Evolutionary conservation across 2,797 vertebrate genomes (phyloP).

Genomic region (Xenopus petersii): DNA sequence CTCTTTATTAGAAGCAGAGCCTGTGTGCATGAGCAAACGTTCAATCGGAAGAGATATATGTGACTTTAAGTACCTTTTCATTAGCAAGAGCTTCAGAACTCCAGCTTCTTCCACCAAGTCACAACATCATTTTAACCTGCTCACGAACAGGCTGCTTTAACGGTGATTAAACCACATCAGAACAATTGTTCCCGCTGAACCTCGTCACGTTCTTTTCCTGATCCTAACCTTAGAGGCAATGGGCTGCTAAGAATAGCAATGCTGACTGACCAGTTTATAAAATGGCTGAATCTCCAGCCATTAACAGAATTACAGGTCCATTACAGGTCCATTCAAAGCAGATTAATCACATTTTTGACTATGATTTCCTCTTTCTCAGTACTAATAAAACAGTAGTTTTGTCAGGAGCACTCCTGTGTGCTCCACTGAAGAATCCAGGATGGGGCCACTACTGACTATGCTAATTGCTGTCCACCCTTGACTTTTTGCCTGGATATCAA

Average conservation of each 20-base stretch:
- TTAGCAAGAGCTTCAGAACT: neutral
- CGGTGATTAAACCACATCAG: neutral
- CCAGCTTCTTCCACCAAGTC: neutral
- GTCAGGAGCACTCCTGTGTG: no score
- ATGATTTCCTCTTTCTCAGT: no score
- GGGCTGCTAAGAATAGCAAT: neutral
- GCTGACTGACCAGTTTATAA: no score
- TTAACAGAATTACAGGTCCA: no score
- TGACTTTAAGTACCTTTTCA: constrained; percentile 7
- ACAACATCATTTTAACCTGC: neutral
- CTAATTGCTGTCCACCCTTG: no score
- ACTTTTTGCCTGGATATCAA: no score
- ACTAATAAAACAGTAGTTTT: no score
- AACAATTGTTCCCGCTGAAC: neutral
- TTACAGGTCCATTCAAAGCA: no score
- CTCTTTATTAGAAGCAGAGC: neutral
- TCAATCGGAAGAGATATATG: neutral
- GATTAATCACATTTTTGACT: no score
- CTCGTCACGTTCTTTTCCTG: neutral
- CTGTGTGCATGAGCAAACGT: neutral
- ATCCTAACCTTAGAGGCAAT: neutral
- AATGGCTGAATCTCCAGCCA: no score
- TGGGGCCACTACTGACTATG: no score
- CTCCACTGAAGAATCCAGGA: no score
- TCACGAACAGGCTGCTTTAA: neutral